Conservation (phyloP, 2,888 invertebrate genomes). For the Polyommatus icarus region DNA sequence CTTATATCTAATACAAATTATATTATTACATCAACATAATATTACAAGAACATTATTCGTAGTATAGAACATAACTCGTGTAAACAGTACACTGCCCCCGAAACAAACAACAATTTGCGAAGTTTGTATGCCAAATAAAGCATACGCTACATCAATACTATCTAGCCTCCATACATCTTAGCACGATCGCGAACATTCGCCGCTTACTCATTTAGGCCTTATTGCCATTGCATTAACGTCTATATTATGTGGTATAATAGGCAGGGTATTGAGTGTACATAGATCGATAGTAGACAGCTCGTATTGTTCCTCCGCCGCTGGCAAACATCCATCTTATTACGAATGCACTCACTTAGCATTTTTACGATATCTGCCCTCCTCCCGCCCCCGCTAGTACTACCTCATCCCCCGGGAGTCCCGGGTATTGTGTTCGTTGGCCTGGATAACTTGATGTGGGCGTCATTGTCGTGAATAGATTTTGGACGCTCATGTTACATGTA, state of each 20-base stretch:
- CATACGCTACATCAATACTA: conserved; percentile 4
- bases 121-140: conserved; percentile 17
- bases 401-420: neutral
- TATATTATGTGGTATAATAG: too few relatives aligned
- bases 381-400: too few relatives aligned
- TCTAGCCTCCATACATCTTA: neutral
- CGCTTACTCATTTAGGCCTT: neutral
- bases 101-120: conserved; percentile 17
- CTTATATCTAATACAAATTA: neutral
- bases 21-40: neutral
- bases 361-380: conserved; percentile 21
- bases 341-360: conserved; percentile 30
- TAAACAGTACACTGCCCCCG: neutral
- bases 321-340: conserved; percentile 30
- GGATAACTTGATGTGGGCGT: neutral
- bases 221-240: neutral
- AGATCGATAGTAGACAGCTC: conserved; percentile 8
- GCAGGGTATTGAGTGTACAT: neutral
- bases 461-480: neutral
- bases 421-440: neutral
- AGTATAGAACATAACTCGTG: neutral
- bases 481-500: neutral
- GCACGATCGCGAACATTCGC: neutral
- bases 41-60: neutral
- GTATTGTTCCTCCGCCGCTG: conserved; percentile 21